A percentile compares a stretch with the other conserved stretches of the same genome.
These are phyloP conservation scores for Corvus hawaiiensis DNA, from an alignment of 2,113 vertebrate species.

Conservation along the genomic window DNA sequence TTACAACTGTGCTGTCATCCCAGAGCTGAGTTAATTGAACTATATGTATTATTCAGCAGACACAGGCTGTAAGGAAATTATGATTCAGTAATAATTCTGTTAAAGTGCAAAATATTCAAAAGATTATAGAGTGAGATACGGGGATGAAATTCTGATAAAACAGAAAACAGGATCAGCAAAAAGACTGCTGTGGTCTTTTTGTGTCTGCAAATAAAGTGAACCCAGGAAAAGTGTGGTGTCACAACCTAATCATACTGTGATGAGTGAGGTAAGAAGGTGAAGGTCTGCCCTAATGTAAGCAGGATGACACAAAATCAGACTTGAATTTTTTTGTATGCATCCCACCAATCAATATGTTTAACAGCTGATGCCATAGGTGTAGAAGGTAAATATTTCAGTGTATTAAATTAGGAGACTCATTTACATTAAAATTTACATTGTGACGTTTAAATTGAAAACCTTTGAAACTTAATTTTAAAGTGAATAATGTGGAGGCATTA, in stretches of 20 bases:
- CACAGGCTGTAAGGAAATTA: constrained; percentile 11
- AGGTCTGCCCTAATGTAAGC: neutral
- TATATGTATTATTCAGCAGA: constrained; percentile 9
- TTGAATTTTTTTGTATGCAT: neutral
- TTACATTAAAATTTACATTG: neutral
- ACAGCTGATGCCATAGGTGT: neutral
- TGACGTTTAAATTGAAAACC: neutral
- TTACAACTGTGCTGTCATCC: neutral
- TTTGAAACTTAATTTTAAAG: neutral
- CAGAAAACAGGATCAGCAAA: neutral
- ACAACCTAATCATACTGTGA: neutral
- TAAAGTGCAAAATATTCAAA: neutral
- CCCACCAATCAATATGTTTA: neutral
- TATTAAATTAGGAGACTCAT: neutral
- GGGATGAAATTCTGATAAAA: neutral
- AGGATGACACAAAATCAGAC: neutral
- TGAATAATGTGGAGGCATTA: neutral
- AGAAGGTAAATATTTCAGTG: neutral
- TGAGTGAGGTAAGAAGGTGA: neutral
- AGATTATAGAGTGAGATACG: neutral
- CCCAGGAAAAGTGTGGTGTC: neutral
- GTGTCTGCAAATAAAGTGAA: neutral
- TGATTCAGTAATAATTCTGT: constrained; percentile 1
- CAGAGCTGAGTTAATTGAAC: constrained; percentile 13
- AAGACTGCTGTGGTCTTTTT: neutral